phyloP scores from a whole-genome alignment of 1,140 invertebrate genomes.

The Panagrolaimus sp. region DNA sequence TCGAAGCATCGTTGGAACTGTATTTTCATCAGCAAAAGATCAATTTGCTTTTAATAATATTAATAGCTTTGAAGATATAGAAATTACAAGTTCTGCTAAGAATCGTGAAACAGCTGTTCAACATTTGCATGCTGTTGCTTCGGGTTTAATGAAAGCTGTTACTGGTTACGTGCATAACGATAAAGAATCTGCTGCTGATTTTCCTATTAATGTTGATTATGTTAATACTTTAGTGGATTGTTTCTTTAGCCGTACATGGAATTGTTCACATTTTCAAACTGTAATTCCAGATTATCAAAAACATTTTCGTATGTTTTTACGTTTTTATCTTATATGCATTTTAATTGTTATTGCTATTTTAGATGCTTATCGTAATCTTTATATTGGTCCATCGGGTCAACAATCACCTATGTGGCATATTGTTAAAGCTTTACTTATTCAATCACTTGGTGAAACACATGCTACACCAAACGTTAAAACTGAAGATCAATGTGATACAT shows the following conservation, averaged over 20 bases:
- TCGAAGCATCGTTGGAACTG: background rate
- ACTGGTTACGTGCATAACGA: background rate
- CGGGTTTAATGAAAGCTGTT: background rate
- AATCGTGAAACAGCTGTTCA: background rate
- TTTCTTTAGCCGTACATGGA: conserved; percentile 1
- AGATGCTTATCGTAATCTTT: background rate
- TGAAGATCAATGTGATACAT: conserved; percentile 1
- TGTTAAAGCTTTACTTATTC: background rate
- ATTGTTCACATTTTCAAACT: background rate
- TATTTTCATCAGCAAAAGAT: background rate
- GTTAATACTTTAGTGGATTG: background rate
- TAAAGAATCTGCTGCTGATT: background rate
- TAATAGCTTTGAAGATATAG: background rate
- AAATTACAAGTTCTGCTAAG: background rate
- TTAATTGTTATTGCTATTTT: background rate
- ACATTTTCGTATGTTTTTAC: background rate
- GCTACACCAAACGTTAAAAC: conserved; percentile 8
- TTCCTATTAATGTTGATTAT: background rate
- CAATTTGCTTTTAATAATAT: background rate
- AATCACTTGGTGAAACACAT: conserved; percentile 4
- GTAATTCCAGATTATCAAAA: conserved; percentile 6
- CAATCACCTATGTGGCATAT: background rate
- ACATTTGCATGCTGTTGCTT: background rate
- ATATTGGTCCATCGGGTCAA: background rate
- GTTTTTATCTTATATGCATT: background rate